These are phyloP conservation scores for Alouatta palliata DNA, from an alignment of 2,113 vertebrate genomes.

Conservation along the genomic window DNA sequence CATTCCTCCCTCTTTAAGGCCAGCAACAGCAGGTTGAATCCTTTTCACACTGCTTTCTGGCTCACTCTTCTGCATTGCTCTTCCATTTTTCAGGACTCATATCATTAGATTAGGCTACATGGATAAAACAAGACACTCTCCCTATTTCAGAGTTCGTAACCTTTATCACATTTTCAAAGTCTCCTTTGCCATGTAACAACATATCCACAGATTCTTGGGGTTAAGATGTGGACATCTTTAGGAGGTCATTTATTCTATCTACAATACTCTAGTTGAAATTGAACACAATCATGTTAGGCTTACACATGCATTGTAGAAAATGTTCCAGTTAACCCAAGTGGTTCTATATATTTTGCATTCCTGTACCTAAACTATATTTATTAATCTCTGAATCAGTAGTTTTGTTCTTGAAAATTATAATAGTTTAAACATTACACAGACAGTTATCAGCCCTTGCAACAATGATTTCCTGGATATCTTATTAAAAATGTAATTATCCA, in stretches of 20 bases:
- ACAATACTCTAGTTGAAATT: neutral
- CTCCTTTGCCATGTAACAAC: neutral
- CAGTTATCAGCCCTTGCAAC: neutral
- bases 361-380: constrained; percentile 10
- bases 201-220: neutral
- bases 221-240: neutral
- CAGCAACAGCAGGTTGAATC: neutral
- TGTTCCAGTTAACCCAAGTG: neutral
- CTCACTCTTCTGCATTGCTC: neutral
- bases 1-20: neutral
- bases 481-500: constrained; percentile 26
- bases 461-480: constrained; percentile 26
- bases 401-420: constrained; percentile 6
- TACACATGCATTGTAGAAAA: neutral
- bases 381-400: neutral
- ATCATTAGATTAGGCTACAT: neutral
- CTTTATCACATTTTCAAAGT: neutral
- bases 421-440: neutral
- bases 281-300: neutral
- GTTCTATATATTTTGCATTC: neutral
- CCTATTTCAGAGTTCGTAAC: neutral
- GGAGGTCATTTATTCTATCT: neutral
- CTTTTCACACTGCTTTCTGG: neutral
- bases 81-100: constrained; percentile 21
- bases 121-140: neutral